Evolutionary conservation across 2,113 vertebrate genomes (phyloP), one percentile per base, ranked within the genome.

Genomic region (Misgurnus anguillicaudatus): DNA sequence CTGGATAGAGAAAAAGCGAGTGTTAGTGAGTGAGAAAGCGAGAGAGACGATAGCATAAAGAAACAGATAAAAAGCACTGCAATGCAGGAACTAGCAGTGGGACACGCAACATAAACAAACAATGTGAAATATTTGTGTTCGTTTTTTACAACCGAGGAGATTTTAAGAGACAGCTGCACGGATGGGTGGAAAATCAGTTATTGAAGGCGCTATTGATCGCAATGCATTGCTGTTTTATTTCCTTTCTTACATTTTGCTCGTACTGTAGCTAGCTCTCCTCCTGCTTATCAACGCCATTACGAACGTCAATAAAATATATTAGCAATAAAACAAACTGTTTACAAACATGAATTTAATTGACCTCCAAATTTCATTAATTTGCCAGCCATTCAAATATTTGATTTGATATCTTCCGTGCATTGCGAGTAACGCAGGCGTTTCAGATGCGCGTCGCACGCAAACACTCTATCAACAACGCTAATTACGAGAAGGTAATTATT

Each of bases 401-500:
- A 67, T 78, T 53, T 69, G 77, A 79, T 69, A 38, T 58, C 41
- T 41, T 69, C 21, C 7, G 41, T 48, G 58, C 51, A 80, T 80
- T 80, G 4, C 11, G 16, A 31, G 51, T 6, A 53, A 47, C 67
- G 53, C 36, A 17, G 64, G 41, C 31, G 9, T 80, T 80, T 82
- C 38, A 53, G 57, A 64, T 42, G 71, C 65, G 41, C 73, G 73
- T 64, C 11, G 41, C 60, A 77, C 69, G 36, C 77, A 77, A 82
- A 81, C 85, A 81, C 67, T 80, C 76, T 60, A 58, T 66, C 57
- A 61, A 62, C 81, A 77, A 85, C 69, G 82, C 89, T 86, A 88
- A 89, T 88, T 90, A 88, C 83, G 86, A 87, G 84, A 84, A 75
- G 85, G 73, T 86, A 84, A 84, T 87, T 89, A 84, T 87, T 91